Percentiles rank a stretch among this genome's conserved stretches.
These are phyloP conservation scores for Macrotrachela quadricornifera DNA, from an alignment of 1,140 invertebrate genomes.

Conservation along the genomic window DNA sequence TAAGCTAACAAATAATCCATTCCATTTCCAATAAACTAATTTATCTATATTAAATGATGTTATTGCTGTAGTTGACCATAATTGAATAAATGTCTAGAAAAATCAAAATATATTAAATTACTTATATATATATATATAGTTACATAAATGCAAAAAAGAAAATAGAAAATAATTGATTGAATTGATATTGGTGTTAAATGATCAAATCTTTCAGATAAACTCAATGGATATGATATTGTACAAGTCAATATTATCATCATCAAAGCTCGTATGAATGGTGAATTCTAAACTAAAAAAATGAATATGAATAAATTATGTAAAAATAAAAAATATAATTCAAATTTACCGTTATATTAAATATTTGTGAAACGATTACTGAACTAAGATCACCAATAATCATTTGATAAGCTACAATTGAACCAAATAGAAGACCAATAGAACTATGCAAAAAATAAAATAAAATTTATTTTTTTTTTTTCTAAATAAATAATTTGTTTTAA, in stretches of 20 bases:
- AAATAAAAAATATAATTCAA: not conserved
- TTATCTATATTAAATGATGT: slow-evolving; percentile 1
- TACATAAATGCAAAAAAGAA: slow-evolving; percentile 65
- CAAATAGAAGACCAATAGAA: slow-evolving; percentile 76
- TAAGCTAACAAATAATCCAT: slow-evolving; percentile 34
- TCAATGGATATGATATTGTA: slow-evolving; percentile 67
- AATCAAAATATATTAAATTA: no score
- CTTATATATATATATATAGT: slow-evolving; percentile 10
- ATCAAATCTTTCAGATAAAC: slow-evolving; percentile 66
- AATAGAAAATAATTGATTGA: slow-evolving; percentile 69
- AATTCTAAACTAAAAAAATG: slow-evolving; percentile 34
- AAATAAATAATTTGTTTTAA: no score
- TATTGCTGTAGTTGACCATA: no score
- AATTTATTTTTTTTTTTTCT: not conserved
- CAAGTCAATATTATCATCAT: slow-evolving; percentile 40
- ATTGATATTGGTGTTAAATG: slow-evolving; percentile 65
- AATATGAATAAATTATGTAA: slow-evolving; percentile 8
- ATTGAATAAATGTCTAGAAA: no score
- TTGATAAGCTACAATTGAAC: slow-evolving; percentile 82
- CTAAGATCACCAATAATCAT: slow-evolving; percentile 90
- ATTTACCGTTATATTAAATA: slow-evolving; percentile 42
- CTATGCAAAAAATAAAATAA: slow-evolving; percentile 34
- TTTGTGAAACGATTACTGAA: slow-evolving; percentile 61
- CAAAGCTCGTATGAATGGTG: slow-evolving; percentile 41
- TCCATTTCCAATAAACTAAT: slow-evolving; percentile 12